Conservation (phyloP, 2,113 vertebrate species). For the Ceyx margarethae region DNA sequence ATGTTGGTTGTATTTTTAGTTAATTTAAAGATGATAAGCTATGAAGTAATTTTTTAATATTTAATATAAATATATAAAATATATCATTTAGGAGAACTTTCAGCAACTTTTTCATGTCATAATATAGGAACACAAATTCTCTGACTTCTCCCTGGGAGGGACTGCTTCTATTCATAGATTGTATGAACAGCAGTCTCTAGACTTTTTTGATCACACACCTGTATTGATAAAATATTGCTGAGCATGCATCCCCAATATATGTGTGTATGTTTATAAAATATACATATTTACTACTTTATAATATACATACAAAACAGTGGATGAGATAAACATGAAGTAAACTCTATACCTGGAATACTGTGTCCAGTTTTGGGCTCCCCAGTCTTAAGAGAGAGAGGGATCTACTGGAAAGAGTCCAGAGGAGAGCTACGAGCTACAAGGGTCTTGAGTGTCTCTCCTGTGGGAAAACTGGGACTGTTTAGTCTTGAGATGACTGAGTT, state of each 20-base stretch:
- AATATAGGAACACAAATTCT: neutral
- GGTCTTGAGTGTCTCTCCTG: too few relatives aligned
- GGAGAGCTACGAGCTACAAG: too few relatives aligned
- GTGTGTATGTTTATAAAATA: neutral
- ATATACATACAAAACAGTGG: neutral
- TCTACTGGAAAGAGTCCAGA: too few relatives aligned
- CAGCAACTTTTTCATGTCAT: neutral
- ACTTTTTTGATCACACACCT: neutral
- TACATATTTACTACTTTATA: neutral
- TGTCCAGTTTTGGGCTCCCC: too few relatives aligned
- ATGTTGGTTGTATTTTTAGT: neutral
- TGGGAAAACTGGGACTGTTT: too few relatives aligned
- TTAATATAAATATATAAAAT: neutral
- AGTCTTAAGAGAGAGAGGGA: too few relatives aligned
- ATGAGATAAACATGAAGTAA: neutral
- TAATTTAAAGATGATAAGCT: neutral
- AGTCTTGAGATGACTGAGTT: too few relatives aligned
- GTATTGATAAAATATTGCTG: neutral
- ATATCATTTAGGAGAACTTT: neutral
- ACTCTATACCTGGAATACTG: neutral
- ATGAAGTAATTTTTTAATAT: neutral
- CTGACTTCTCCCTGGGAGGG: neutral
- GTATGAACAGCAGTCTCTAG: neutral
- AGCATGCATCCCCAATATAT: neutral
- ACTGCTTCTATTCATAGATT: neutral